phyloP scores from a whole-genome alignment of 2,797 vertebrate genomes.

The Gephyroberyx darwinii region DNA sequence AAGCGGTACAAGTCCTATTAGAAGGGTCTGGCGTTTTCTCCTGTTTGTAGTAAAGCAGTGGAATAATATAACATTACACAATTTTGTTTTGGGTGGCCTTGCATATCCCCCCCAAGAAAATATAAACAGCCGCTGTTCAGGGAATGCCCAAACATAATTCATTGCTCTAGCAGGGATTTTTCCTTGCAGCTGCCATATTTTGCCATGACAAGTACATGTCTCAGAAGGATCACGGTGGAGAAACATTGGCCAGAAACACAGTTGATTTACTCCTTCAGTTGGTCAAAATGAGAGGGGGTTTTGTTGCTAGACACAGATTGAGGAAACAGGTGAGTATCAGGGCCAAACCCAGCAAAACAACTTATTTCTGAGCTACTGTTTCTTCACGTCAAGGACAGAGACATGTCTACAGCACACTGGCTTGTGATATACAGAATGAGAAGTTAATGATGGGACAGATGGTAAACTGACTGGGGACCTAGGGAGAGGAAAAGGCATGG shows the following conservation, averaged over 20 bases:
- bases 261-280: slow-evolving; percentile 72
- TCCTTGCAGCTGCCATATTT: slow-evolving; percentile 69
- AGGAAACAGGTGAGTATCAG: slow-evolving; percentile 76
- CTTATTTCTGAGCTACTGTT: slow-evolving; percentile 60
- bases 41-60: slow-evolving; percentile 78
- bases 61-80: slow-evolving; percentile 80
- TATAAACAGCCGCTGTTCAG: slow-evolving; percentile 72
- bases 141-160: slow-evolving; percentile 76
- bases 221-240: slow-evolving; percentile 69
- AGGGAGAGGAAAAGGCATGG: slow-evolving; percentile 33
- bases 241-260: slow-evolving; percentile 54
- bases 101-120: slow-evolving; percentile 70
- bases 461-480: slow-evolving; percentile 49
- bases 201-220: slow-evolving; percentile 73
- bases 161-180: slow-evolving; percentile 70
- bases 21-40: slow-evolving; percentile 64
- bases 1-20: slow-evolving; percentile 66
- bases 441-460: slow-evolving; percentile 29
- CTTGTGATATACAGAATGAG: slow-evolving; percentile 47
- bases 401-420: slow-evolving; percentile 39
- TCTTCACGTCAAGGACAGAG: slow-evolving; percentile 58
- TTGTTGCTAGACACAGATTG: slow-evolving; percentile 67
- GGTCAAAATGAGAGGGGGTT: slow-evolving; percentile 64
- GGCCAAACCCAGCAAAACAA: slow-evolving; percentile 63
- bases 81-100: slow-evolving; percentile 84